Percentiles rank a stretch among this genome's conserved stretches.
phyloP scores from a whole-genome alignment of 2,888 invertebrate species.

The Heliconius aoede region DNA sequence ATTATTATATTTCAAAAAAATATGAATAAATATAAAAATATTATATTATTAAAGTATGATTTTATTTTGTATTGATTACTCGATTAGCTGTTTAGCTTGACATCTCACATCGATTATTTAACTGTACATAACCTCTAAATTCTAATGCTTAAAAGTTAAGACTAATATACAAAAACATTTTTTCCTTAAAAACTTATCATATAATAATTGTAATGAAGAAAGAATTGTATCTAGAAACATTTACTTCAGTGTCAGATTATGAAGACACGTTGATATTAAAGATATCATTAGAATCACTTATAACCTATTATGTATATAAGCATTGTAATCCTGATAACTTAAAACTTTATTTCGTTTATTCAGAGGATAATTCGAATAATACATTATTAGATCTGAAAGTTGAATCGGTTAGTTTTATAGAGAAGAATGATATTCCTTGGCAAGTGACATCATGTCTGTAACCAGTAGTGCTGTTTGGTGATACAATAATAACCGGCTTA shows the following conservation, averaged over 20 bases:
- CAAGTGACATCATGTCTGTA: constrained; percentile 80
- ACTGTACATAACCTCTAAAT: constrained; percentile 3
- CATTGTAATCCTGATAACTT: constrained; percentile 79
- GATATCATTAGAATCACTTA: constrained; percentile 84
- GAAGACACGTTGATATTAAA: constrained; percentile 52
- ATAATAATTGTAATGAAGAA: constrained; percentile 54
- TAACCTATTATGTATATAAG: constrained; percentile 85
- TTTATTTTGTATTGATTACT: not conserved
- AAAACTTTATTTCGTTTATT: constrained; percentile 71
- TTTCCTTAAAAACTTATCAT: not conserved
- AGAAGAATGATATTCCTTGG: constrained; percentile 72
- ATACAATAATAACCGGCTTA: constrained; percentile 88
- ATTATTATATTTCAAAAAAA: too few relatives aligned
- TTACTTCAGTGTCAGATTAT: constrained; percentile 54
- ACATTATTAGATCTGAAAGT: constrained; percentile 58
- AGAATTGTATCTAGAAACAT: constrained; percentile 63
- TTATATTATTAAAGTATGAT: not conserved
- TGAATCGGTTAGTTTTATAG: constrained; percentile 62
- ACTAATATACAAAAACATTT: not conserved
- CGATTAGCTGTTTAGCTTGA: not conserved
- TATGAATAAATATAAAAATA: too few relatives aligned
- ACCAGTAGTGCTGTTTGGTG: constrained; percentile 85
- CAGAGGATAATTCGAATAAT: constrained; percentile 51
- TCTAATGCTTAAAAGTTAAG: too few relatives aligned
- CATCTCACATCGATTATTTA: not conserved